phyloP scores from a whole-genome alignment of 2,113 vertebrate genomes.

The Heliornis fulica region DNA sequence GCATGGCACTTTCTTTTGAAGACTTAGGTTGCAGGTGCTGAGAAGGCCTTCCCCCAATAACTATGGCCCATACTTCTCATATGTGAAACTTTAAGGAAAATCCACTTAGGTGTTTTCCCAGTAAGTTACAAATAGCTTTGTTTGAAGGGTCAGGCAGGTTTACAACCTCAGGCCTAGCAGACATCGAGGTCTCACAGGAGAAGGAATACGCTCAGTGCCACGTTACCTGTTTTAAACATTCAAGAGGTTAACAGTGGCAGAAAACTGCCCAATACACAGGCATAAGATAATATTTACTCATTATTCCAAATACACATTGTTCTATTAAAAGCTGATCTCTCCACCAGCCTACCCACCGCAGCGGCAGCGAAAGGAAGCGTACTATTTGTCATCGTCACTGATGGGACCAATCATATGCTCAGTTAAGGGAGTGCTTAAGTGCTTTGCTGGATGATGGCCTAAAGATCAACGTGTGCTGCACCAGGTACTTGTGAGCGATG shows the following conservation, averaged over 20 bases:
- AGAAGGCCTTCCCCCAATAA: not conserved
- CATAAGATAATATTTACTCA: not conserved
- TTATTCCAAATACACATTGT: not conserved
- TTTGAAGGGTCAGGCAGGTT: not conserved
- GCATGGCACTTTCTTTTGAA: not conserved
- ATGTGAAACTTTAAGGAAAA: not conserved
- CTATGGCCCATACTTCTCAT: not conserved
- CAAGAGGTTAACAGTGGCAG: not conserved
- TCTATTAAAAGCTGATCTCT: not conserved
- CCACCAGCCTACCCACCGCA: not conserved
- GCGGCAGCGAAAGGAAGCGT: not conserved
- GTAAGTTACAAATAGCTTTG: not conserved
- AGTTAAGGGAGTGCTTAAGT: not conserved
- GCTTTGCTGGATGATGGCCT: not conserved
- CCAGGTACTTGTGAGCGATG: not conserved
- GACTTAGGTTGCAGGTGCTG: not conserved
- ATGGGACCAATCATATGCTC: not conserved
- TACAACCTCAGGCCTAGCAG: not conserved
- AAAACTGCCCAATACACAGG: not conserved
- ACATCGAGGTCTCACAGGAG: not conserved
- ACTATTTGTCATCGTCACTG: not conserved
- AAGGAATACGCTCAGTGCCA: not conserved
- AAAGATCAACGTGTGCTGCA: not conserved
- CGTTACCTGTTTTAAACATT: not conserved
- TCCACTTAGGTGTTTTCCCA: not conserved